phyloP scores from a whole-genome alignment of 37 sponge, comb jelly and placozoan species.

The Haliclona indistincta region DNA sequence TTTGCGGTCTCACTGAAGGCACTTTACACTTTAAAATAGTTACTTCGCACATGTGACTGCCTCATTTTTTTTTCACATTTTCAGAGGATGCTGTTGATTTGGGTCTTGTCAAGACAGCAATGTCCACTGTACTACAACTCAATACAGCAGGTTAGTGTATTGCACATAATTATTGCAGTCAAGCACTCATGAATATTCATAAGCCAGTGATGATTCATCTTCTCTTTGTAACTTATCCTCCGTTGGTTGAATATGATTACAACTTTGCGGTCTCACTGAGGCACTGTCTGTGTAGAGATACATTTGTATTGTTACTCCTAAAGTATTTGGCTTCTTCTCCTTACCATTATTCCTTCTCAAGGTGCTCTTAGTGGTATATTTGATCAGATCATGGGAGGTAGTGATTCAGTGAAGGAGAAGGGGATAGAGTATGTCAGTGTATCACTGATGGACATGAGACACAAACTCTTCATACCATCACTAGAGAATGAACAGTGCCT shows the following conservation, averaged over 20 bases:
- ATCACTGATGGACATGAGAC: constrained; percentile 42
- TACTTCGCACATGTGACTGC: not conserved
- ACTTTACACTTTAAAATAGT: too few species aligned
- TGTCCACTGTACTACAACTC: constrained; percentile 38
- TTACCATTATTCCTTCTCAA: too few species aligned
- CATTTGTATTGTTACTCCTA: too few species aligned
- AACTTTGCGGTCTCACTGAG: too few species aligned
- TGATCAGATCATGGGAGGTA: constrained; percentile 55
- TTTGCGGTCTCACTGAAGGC: too few species aligned
- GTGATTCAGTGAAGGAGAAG: constrained; percentile 49
- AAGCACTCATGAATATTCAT: too few species aligned
- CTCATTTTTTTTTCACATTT: not conserved
- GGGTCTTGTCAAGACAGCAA: constrained; percentile 51
- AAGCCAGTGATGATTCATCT: too few species aligned
- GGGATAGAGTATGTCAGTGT: constrained; percentile 51
- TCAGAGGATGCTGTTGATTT: constrained; percentile 62
- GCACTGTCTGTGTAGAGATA: too few species aligned
- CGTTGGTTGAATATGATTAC: too few species aligned
- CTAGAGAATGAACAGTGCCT: constrained; percentile 60
- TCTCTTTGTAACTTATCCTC: too few species aligned
- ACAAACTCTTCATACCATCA: constrained; percentile 44
- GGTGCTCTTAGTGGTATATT: constrained; percentile 58
- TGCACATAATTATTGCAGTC: too few species aligned
- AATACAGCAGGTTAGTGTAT: constrained; percentile 20
- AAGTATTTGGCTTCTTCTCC: too few species aligned